Percentiles rank a stretch among this genome's conserved stretches.
phyloP scores from a whole-genome alignment of 2,113 vertebrate species.

The Lagopus leucura region DNA sequence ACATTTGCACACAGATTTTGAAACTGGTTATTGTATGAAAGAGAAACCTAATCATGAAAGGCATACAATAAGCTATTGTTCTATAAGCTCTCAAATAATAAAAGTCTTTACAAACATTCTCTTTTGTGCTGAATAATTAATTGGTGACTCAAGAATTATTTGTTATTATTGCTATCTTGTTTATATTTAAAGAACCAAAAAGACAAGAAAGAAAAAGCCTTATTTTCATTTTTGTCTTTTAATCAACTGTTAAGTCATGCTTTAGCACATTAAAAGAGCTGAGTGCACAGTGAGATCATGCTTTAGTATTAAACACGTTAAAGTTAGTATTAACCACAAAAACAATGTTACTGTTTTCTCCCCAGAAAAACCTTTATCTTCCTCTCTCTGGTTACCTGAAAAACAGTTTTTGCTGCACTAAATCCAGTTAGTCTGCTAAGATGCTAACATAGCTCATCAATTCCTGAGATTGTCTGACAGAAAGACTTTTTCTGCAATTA shows the following conservation, averaged over 20 bases:
- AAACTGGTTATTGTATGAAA: not conserved
- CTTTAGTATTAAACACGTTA: not conserved
- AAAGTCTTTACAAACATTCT: not conserved
- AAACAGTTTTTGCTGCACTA: not conserved
- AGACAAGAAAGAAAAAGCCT: fast-evolving
- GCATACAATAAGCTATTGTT: not conserved
- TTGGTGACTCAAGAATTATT: not conserved
- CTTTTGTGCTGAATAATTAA: not conserved
- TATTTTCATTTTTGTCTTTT: not conserved
- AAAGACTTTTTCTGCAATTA: not conserved
- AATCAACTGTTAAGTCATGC: not conserved
- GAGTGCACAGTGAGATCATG: not conserved
- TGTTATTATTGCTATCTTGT: not conserved
- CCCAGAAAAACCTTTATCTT: not conserved
- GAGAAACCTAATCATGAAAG: not conserved
- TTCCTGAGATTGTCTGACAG: not conserved
- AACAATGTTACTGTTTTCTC: not conserved
- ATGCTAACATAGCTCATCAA: not conserved
- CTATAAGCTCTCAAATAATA: not conserved
- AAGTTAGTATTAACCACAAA: not conserved
- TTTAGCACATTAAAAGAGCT: not conserved
- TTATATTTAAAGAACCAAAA: not conserved
- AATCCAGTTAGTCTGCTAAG: not conserved
- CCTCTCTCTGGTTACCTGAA: not conserved
- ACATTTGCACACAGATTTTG: not conserved